Evolutionary conservation across 2,113 vertebrate species (phyloP).

Genomic region (Lepus timidus): DNA sequence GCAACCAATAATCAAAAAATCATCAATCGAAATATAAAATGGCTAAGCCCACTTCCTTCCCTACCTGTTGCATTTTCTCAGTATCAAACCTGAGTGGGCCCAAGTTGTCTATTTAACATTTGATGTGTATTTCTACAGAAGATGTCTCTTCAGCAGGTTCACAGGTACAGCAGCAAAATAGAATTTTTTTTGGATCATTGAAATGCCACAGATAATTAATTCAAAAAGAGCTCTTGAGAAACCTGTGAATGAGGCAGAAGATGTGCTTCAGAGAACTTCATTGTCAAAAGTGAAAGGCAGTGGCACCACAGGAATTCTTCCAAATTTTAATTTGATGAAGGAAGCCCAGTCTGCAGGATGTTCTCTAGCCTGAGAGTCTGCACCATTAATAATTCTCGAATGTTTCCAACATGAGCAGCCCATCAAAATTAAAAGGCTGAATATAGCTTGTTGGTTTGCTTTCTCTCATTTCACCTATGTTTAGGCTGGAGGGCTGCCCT

Average conservation of each 20-base stretch:
- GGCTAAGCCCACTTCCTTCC: neutral
- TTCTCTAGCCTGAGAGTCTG: constrained; percentile 9
- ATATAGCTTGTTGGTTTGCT: neutral
- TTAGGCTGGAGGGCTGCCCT: neutral
- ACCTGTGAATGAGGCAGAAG: neutral
- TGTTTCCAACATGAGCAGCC: neutral
- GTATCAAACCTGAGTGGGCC: neutral
- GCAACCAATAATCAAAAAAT: constrained; percentile 11
- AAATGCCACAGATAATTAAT: constrained; percentile 58
- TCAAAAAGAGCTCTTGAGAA: constrained; percentile 45
- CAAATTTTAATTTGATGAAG: neutral
- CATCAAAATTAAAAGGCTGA: neutral
- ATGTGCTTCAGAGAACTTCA: constrained; percentile 40
- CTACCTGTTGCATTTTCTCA: neutral
- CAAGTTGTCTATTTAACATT: neutral
- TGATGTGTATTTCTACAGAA: neutral
- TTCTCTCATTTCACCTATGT: neutral
- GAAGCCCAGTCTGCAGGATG: neutral
- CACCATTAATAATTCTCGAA: neutral
- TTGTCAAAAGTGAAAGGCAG: constrained; percentile 14
- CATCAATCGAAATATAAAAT: neutral
- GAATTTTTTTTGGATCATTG: constrained; percentile 35
- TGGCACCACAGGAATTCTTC: neutral
- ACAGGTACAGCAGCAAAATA: neutral
- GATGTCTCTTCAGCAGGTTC: neutral